Evolutionary conservation across 1,140 invertebrate species (phyloP).

Genomic region (Uloborus diversus): DNA sequence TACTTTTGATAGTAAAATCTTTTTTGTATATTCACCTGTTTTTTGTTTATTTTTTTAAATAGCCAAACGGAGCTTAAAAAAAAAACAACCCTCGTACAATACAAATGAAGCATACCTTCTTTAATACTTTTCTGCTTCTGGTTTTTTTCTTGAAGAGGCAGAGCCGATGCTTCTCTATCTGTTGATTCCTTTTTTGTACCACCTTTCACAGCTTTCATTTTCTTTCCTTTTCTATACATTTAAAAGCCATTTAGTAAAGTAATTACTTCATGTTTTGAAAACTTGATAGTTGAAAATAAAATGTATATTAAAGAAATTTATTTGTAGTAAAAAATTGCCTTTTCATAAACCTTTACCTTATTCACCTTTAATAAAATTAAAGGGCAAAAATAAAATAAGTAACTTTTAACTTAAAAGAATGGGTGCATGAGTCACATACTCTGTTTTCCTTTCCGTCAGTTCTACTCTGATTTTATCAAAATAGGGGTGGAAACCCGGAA

Average conservation of each 20-base stretch:
- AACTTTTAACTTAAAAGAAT: no score
- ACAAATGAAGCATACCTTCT: slow-evolving; percentile 38
- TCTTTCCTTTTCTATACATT: slow-evolving; percentile 20
- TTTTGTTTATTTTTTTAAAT: no score
- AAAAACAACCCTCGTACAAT: no score
- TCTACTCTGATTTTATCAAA: no score
- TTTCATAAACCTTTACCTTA: no score
- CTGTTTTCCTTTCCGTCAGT: no score
- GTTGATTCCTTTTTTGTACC: slow-evolving; percentile 32
- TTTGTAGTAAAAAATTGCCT: no score
- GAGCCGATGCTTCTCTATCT: slow-evolving; percentile 7
- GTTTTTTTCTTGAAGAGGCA: slow-evolving; percentile 42
- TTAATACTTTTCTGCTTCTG: slow-evolving; percentile 43
- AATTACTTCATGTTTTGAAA: neutral
- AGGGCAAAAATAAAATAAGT: neutral
- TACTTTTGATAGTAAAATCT: no score
- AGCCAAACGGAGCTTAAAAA: no score
- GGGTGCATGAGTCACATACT: no score
- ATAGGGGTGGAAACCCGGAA: no score
- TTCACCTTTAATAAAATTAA: neutral
- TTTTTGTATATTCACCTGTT: no score
- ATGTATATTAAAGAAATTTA: slow-evolving; percentile 1
- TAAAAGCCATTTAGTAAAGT: neutral
- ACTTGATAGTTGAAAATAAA: neutral
- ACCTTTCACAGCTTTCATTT: slow-evolving; percentile 11